Evolutionary conservation across 2,888 invertebrate species (phyloP), one percentile per base, ranked within the genome.

Genomic region (Melolontha melolontha): DNA sequence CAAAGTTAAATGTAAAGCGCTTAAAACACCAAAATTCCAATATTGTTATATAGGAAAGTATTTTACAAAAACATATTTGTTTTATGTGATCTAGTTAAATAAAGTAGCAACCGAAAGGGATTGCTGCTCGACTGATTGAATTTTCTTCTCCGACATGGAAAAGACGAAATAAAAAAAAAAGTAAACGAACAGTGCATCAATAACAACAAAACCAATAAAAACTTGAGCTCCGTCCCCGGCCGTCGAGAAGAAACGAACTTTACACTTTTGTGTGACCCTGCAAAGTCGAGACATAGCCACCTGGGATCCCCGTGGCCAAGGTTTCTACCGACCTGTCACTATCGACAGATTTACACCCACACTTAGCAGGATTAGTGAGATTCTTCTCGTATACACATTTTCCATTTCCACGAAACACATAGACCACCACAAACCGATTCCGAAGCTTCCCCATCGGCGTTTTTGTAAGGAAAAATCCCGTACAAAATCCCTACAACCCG

Each of bases 341-440:
- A 73, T 73, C 72, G 71, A 71, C 68, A 73, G 74, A 74, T 74
- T 74, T 74, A 73, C 71, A 65, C 72, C 72, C 70, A 71, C 74
- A 74, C 74, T 74, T 74, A 74, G 71, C 71, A 70, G 73, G 74
- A 74, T 74, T 74, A 72, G 71, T 69, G 50, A 57, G 54, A 66
- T 57, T 64, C 64, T 52, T 64, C 44, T 52, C 52, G 44, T 42
- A 34, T 54, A 64, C 64, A 64, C 64, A 42, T 52, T 52, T 44
- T 52, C 42, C 47, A 34, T n/a, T 47, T 27, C 47, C 29, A 27
- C 47, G 44, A 16, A 47, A 59, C 47, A 59, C 59, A 17, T 22
- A 52, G 16, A 12, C 22, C 8, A 16, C 34, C 34, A 10, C 27
- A 22, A 41, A 10, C 14, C 54, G 59, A 59, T 47, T 59, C 34